These are phyloP conservation scores for Drosophila pseudoobscura DNA, from an alignment of 1,140 invertebrate genomes.

Conservation along the genomic window DNA sequence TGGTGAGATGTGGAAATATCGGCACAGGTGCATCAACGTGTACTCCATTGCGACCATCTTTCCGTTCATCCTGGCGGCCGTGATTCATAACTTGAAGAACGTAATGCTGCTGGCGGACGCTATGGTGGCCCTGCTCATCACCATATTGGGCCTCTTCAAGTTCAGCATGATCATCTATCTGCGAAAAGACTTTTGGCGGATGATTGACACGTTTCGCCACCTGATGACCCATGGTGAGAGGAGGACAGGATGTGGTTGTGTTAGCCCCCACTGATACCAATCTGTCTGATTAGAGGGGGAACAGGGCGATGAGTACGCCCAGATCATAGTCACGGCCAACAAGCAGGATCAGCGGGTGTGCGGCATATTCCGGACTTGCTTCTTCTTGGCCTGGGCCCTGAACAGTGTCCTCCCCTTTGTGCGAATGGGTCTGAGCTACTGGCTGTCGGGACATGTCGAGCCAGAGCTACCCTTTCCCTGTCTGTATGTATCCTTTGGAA, in stretches of 20 bases:
- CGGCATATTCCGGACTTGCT: slow-evolving; percentile 39
- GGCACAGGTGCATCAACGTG: slow-evolving; percentile 24
- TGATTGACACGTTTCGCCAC: slow-evolving; percentile 24
- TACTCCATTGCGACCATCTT: slow-evolving; percentile 23
- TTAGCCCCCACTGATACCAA: fast-evolving
- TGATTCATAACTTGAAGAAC: slow-evolving; percentile 29
- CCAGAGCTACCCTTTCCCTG: slow-evolving; percentile 46
- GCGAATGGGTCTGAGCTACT: slow-evolving; percentile 23
- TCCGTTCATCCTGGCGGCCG: slow-evolving; percentile 43
- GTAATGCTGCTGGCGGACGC: slow-evolving; percentile 42
- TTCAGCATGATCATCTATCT: slow-evolving; percentile 46
- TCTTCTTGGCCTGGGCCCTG: slow-evolving; percentile 37
- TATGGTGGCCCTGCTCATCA: slow-evolving; percentile 35
- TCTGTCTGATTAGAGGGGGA: slow-evolving; percentile 11
- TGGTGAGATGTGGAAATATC: slow-evolving; percentile 41
- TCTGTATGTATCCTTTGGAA: slow-evolving; percentile 22
- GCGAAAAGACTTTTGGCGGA: slow-evolving; percentile 19
- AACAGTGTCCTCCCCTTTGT: slow-evolving; percentile 28
- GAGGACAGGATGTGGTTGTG: not conserved
- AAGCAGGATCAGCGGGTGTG: slow-evolving; percentile 45
- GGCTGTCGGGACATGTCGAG: slow-evolving; percentile 29
- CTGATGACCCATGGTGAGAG: slow-evolving; percentile 29
- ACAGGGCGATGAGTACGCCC: slow-evolving; percentile 3
- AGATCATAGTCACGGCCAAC: slow-evolving; percentile 28
- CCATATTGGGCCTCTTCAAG: slow-evolving; percentile 43